A percentile compares a stretch with the other conserved stretches of the same genome.
phyloP scores from a whole-genome alignment of 2,113 vertebrate species.

The Lichenostomus cassidix region DNA sequence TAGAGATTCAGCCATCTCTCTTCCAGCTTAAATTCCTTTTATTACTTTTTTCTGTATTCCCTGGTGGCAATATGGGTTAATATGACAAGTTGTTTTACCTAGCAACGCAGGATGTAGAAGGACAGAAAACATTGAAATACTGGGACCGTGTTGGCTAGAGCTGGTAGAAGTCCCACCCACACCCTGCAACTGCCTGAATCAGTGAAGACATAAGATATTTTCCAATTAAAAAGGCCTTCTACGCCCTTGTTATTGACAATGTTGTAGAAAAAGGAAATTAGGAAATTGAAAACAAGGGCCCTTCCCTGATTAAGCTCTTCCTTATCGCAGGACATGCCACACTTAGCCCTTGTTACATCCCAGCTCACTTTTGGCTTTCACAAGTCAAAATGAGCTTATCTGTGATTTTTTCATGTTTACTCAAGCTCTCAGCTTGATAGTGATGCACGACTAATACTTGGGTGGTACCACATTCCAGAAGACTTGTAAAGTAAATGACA shows the following conservation, averaged over 20 bases:
- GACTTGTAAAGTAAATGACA: background rate
- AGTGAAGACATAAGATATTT: background rate
- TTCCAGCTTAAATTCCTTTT: background rate
- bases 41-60: background rate
- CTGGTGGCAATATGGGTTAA: background rate
- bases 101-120: background rate
- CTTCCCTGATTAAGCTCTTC: conserved; percentile 4
- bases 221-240: background rate
- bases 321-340: conserved; percentile 1
- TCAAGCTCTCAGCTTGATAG: conserved; percentile 20
- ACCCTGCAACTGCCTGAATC: background rate
- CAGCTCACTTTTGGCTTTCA: background rate
- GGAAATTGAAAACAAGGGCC: background rate
- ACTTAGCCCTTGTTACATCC: background rate
- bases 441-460: background rate
- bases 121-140: background rate
- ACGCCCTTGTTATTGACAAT: background rate
- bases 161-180: background rate
- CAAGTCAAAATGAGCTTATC: background rate
- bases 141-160: background rate
- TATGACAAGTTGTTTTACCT: background rate
- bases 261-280: conserved; percentile 10
- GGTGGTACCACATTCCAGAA: background rate
- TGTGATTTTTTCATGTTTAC: conserved; percentile 24
- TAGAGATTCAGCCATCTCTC: background rate